Conservation (phyloP, 2,888 invertebrate genomes). For the Tromatobia lineatoria region DNA sequence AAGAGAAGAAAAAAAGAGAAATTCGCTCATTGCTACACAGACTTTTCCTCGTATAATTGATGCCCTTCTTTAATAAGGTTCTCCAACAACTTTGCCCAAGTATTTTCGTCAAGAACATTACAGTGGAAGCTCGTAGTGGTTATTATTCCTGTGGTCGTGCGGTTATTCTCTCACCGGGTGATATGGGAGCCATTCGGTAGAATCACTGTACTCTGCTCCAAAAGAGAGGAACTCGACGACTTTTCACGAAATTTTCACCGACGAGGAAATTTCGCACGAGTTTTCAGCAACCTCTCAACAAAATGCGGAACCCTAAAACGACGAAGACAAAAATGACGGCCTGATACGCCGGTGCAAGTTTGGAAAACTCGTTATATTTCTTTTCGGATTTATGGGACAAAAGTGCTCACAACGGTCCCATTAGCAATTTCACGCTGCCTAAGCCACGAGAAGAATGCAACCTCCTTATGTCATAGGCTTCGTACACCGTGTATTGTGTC, state of each 20-base stretch:
- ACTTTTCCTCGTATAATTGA: slow-evolving; percentile 64
- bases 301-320: slow-evolving; percentile 32
- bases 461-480: slow-evolving; percentile 24
- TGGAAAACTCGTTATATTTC: slow-evolving; percentile 61
- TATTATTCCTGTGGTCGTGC: slow-evolving; percentile 35
- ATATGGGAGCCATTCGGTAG: slow-evolving; percentile 56
- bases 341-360: background rate
- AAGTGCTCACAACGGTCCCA: slow-evolving; percentile 24
- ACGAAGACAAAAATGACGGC: slow-evolving; percentile 44
- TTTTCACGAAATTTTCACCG: slow-evolving; percentile 52
- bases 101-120: slow-evolving; percentile 57
- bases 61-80: slow-evolving; percentile 62
- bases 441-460: slow-evolving; percentile 31
- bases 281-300: slow-evolving; percentile 17
- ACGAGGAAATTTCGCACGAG: slow-evolving; percentile 23
- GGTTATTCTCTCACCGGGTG: slow-evolving; percentile 7
- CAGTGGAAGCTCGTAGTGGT: slow-evolving; percentile 42
- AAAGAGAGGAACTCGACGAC: slow-evolving; percentile 23
- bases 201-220: slow-evolving; percentile 42
- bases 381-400: slow-evolving; percentile 22
- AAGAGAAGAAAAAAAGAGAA: background rate
- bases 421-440: slow-evolving; percentile 47
- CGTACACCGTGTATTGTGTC: slow-evolving; percentile 24
- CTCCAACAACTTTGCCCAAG: slow-evolving; percentile 52
- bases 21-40: slow-evolving; percentile 43